phyloP scores from a whole-genome alignment of 2,888 invertebrate species.

The Pilophorus perplexus region DNA sequence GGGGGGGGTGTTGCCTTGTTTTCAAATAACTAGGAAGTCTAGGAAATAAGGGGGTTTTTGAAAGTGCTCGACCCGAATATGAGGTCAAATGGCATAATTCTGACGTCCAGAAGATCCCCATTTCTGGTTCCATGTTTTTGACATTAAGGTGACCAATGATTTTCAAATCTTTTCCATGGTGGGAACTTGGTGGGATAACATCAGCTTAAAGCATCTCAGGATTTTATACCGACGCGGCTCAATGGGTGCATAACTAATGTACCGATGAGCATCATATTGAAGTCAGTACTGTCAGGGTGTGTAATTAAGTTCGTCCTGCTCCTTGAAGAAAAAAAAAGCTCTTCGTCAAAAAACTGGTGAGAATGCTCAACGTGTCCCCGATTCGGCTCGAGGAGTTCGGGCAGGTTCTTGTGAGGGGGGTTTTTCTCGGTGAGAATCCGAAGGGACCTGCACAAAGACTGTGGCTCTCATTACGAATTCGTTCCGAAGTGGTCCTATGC shows the following conservation, averaged over 20 bases:
- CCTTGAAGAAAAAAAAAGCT: slow-evolving; percentile 4
- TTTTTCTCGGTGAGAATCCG: background rate
- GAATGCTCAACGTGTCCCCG: slow-evolving; percentile 31
- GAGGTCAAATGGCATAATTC: no score
- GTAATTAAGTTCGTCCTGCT: slow-evolving; percentile 30
- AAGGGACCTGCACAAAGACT: slow-evolving; percentile 27
- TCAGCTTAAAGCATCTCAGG: no score
- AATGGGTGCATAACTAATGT: slow-evolving; percentile 23
- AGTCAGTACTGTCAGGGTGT: slow-evolving; percentile 19
- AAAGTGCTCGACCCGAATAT: no score
- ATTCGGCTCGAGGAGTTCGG: slow-evolving; percentile 11
- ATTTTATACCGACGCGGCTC: no score
- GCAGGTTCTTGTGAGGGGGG: background rate
- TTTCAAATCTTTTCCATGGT: background rate
- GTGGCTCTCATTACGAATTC: slow-evolving; percentile 38
- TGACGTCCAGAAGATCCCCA: no score
- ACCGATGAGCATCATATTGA: slow-evolving; percentile 25
- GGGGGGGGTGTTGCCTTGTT: no score
- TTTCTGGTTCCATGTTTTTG: no score
- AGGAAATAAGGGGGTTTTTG: no score
- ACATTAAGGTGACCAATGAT: no score
- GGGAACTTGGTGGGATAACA: background rate
- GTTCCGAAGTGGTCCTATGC: slow-evolving; percentile 35
- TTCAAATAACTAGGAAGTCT: no score
- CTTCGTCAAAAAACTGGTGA: slow-evolving; percentile 14